Evolutionary conservation across 2,888 invertebrate genomes (phyloP).

Genomic region (Colletes collaris): DNA sequence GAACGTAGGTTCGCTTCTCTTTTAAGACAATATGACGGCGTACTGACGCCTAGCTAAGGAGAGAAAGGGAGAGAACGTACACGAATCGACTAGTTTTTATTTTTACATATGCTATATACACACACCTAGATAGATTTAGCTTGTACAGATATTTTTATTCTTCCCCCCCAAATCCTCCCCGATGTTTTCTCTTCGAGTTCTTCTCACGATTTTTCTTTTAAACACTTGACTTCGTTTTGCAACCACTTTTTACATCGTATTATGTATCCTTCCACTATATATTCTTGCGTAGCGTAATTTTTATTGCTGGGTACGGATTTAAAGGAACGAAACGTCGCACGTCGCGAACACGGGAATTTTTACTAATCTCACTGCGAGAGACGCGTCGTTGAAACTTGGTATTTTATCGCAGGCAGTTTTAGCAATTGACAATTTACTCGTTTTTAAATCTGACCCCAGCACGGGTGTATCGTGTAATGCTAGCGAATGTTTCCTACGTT

Average conservation of each 20-base stretch:
- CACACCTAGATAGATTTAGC: conserved; percentile 45
- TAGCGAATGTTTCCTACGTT: conserved; percentile 61
- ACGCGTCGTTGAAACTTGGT: background rate
- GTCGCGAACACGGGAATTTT: background rate
- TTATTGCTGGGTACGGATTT: conserved; percentile 52
- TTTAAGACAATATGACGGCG: conserved; percentile 58
- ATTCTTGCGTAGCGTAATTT: conserved; percentile 42
- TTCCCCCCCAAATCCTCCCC: background rate
- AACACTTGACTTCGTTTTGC: conserved; percentile 17
- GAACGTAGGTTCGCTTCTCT: conserved; percentile 54
- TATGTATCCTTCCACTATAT: conserved; percentile 24
- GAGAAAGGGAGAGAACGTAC: conserved; percentile 56
- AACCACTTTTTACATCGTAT: conserved; percentile 26
- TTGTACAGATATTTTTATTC: conserved; percentile 46
- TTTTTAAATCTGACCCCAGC: conserved; percentile 43
- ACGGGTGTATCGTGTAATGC: conserved; percentile 55
- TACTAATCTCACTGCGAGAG: background rate
- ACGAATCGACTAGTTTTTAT: conserved; percentile 43
- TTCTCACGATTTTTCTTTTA: conserved; percentile 10
- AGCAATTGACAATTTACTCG: background rate
- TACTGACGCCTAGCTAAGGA: conserved; percentile 62
- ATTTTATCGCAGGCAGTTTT: conserved; percentile 15
- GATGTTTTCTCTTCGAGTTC: background rate
- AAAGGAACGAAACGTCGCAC: conserved; percentile 4
- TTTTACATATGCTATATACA: conserved; percentile 37